Conservation (phyloP, 2,113 vertebrate genomes). For the Ciconia boyciana region DNA sequence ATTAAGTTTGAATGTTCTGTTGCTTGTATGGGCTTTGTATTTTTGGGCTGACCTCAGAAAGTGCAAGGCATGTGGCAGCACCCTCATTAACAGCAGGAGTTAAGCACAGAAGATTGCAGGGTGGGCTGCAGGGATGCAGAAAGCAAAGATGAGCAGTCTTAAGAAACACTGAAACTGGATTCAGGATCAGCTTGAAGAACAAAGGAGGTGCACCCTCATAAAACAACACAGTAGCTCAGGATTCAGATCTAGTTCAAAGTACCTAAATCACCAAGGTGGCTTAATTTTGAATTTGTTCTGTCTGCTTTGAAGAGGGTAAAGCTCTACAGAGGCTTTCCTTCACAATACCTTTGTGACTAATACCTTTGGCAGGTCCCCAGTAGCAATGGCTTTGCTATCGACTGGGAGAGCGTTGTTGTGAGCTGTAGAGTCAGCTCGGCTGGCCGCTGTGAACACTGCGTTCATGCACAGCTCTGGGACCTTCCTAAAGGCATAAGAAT, state of each 20-base stretch:
- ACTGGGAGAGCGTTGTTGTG: background rate
- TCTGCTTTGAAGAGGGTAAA: background rate
- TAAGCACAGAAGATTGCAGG: background rate
- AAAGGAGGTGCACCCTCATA: background rate
- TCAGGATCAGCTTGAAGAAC: background rate
- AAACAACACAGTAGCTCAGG: background rate
- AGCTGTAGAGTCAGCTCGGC: background rate
- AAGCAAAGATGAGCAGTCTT: background rate
- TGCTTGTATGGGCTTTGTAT: background rate
- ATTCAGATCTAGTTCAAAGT: background rate
- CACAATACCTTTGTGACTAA: background rate
- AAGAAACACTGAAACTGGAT: background rate
- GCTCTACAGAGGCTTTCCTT: background rate
- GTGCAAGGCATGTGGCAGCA: background rate
- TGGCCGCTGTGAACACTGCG: rapidly evolving
- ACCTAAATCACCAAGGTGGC: background rate
- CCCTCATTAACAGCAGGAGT: background rate
- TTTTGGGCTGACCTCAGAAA: background rate
- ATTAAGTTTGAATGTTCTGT: background rate
- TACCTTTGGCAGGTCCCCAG: background rate
- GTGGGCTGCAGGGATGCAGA: background rate
- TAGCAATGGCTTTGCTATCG: background rate
- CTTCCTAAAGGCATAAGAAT: background rate
- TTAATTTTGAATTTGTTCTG: background rate
- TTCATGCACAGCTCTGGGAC: background rate